Conservation (phyloP, 2,113 vertebrate genomes). For the Brachyhypopomus gauderio region DNA sequence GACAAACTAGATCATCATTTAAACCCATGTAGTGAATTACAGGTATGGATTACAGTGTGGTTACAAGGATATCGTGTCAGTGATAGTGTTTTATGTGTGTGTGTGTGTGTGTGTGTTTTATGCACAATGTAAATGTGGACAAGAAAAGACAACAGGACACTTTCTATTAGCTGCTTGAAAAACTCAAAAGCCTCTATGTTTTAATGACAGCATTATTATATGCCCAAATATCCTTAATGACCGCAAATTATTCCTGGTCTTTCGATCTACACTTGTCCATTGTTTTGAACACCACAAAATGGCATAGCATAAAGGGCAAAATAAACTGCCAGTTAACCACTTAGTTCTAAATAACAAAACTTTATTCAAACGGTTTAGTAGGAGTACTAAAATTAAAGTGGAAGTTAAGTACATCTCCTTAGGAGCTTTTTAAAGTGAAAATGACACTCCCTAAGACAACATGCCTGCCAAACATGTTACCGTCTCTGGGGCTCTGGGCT, state of each 20-base stretch:
- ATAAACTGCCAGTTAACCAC: neutral
- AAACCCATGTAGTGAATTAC: no score
- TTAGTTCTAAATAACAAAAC: neutral
- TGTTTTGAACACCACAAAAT: neutral
- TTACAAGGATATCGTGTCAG: no score
- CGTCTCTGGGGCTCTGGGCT: neutral
- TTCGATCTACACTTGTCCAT: neutral
- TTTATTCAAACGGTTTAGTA: neutral
- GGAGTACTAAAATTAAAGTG: no score
- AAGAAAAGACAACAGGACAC: no score
- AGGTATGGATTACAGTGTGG: no score
- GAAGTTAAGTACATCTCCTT: neutral
- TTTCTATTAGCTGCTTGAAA: no score
- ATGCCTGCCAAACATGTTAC: neutral
- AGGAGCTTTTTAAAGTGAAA: neutral
- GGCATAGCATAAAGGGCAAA: neutral
- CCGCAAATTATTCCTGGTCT: neutral
- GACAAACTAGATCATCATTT: no score
- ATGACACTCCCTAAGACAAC: slow-evolving; percentile 9
- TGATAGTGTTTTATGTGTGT: no score
- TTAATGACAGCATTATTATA: neutral
- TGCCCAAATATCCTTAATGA: neutral
- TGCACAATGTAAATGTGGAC: no score
- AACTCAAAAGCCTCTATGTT: no score
- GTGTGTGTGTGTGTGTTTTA: no score